These are phyloP conservation scores for Drosophila testacea DNA, from an alignment of 2,888 invertebrate genomes.

Conservation along the genomic window DNA sequence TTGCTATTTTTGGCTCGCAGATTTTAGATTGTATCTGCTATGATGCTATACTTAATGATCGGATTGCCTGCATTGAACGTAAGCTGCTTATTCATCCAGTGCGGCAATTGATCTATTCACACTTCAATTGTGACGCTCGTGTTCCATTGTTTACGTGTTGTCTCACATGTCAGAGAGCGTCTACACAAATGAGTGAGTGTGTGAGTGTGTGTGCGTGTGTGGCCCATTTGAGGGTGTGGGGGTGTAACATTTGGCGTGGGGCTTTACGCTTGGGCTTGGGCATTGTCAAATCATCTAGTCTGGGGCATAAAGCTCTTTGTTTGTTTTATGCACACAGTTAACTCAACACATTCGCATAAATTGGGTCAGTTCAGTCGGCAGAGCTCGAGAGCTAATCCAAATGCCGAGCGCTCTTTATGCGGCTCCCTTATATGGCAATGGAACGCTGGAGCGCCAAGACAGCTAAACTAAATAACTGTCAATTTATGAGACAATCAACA, in stretches of 20 bases:
- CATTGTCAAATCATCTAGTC: conserved; percentile 45
- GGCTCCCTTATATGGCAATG: conserved; percentile 42
- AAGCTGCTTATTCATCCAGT: conserved; percentile 53
- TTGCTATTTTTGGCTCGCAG: background rate
- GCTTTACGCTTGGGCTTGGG: background rate
- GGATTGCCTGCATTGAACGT: conserved; percentile 30
- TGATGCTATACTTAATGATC: conserved; percentile 21
- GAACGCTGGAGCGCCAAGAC: conserved; percentile 14
- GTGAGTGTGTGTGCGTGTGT: conserved; percentile 23
- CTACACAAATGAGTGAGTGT: conserved; percentile 25
- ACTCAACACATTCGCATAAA: conserved; percentile 54
- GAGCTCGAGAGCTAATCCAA: conserved; percentile 47
- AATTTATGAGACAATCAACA: conserved; percentile 65
- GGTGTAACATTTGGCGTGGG: conserved; percentile 35
- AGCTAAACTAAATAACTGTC: conserved; percentile 64
- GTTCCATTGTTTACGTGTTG: conserved; percentile 53
- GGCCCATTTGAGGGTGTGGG: conserved; percentile 31
- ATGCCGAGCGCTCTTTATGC: conserved; percentile 12
- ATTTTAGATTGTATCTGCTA: conserved; percentile 1
- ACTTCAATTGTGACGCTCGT: conserved; percentile 67
- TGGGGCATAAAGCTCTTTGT: conserved; percentile 52
- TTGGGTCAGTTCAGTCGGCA: conserved; percentile 50
- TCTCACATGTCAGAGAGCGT: conserved; percentile 50
- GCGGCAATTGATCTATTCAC: conserved; percentile 64
- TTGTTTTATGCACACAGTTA: conserved; percentile 45